Evolutionary conservation across 53 echinoderm and acorn worm genomes (phyloP), one percentile per base, ranked within the genome.

Genomic region (Zoroaster sp.): DNA sequence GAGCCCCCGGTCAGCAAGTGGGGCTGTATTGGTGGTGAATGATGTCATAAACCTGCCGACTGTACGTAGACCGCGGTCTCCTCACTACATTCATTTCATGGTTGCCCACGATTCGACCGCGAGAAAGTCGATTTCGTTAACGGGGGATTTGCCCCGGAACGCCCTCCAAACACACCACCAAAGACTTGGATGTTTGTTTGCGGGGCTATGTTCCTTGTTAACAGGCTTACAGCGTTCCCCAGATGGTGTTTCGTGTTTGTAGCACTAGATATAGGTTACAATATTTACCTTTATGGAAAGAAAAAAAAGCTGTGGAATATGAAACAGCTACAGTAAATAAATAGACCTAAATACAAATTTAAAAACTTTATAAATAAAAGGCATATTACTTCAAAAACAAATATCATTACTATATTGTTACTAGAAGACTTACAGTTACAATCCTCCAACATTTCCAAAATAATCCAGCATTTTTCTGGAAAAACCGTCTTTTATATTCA

Each of bases 121-220:
- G 66, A 54, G 53, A 51, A 53, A 20, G 10, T 20, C 35, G 55
- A 78, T n/a, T 78, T 78, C 78, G 81, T 66, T 67, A 67, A 20
- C 66, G 5, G 17, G 65, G 52, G 80, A 38, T 65, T 1, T 81
- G 81, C 68, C 81, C 66, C 67, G 42, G 41, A 81, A 78, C 78
- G 38, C 55, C 75, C 75, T 59, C 28, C 28, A 59, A 59, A 59
- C 63, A 59, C 63, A 25, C 63, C 4, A 11, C 25, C 63, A 11
- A 28, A 25, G 63, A 25, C 28, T 28, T 59, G 28, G 21, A 0
- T 52, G 45, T 59, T 59, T 59, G 21, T 8, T 28, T 59, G 63
- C 30, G 5, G 63, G 63, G 63, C n/a, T n/a, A n/a, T 59, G 63
- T 59, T 28, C 63, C 3, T 28, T 59, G 21, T 59, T 28, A 59